These are phyloP conservation scores for Dolomedes plantarius DNA, from an alignment of 2,888 invertebrate species.

Conservation along the genomic window DNA sequence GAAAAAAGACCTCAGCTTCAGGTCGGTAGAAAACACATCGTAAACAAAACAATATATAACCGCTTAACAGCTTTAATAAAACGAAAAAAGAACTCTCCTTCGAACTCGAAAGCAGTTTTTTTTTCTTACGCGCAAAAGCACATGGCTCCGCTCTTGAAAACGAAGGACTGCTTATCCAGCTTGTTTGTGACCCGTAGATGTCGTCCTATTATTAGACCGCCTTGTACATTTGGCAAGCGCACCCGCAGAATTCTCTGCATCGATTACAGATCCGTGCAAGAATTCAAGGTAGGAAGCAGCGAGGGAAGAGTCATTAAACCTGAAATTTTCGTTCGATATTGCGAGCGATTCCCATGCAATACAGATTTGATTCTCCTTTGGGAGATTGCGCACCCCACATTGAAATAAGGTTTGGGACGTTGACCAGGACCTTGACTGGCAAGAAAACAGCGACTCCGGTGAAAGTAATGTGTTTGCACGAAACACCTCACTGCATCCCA, in stretches of 20 bases:
- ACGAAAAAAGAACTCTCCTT: background rate
- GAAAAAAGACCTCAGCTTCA: background rate
- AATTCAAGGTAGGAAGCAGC: background rate
- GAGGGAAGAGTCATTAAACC: too few species aligned
- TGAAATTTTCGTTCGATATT: too few species aligned
- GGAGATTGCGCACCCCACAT: too few species aligned
- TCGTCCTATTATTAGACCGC: background rate
- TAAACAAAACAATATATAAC: background rate
- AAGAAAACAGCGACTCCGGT: too few species aligned
- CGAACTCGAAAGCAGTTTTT: background rate
- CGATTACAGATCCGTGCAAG: background rate
- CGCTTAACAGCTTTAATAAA: background rate
- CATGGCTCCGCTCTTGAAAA: background rate
- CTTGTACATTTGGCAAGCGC: background rate
- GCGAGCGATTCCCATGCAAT: too few species aligned
- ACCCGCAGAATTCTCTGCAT: background rate
- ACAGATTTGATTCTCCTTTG: too few species aligned
- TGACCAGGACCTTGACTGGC: too few species aligned
- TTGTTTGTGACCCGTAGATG: background rate
- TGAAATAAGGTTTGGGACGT: too few species aligned
- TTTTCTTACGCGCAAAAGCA: background rate
- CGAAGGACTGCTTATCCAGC: background rate
- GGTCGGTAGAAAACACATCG: too few species aligned
- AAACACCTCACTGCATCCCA: too few species aligned
- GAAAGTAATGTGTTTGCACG: too few species aligned